Conservation (phyloP, 2,797 vertebrate genomes). For the Myotis findleyi region DNA sequence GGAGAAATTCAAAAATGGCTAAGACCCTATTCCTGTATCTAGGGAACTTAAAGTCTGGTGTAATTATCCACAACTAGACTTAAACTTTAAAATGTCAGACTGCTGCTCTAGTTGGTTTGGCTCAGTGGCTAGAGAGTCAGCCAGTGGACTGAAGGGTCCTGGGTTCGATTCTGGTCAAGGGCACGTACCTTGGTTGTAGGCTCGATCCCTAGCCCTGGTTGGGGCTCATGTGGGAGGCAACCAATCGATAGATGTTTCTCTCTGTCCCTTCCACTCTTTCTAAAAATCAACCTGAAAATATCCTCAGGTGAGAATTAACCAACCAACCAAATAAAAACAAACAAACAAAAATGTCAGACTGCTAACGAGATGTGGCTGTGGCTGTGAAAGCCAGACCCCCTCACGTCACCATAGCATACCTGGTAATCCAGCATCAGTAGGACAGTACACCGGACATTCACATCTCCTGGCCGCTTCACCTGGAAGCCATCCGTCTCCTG, state of each 20-base stretch:
- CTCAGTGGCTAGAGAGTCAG: too few species aligned
- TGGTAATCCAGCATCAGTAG: conserved; percentile 99
- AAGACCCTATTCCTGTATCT: not conserved
- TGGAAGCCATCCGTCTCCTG: conserved; percentile 99
- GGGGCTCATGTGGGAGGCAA: too few species aligned
- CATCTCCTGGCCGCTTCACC: conserved; percentile 98
- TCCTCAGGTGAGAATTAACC: too few species aligned
- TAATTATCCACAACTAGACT: not conserved
- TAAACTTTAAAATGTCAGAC: not conserved
- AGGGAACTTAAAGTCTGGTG: not conserved
- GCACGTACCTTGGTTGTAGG: too few species aligned
- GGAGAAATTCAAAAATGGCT: not conserved
- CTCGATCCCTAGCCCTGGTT: too few species aligned
- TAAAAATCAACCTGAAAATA: too few species aligned
- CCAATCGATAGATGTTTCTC: too few species aligned
- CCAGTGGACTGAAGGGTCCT: too few species aligned
- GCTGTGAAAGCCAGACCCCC: not conserved
- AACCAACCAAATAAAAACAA: too few species aligned
- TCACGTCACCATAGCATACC: conserved; percentile 84
- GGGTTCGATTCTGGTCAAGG: too few species aligned
- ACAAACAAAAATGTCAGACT: too few species aligned
- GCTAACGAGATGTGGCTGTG: not conserved
- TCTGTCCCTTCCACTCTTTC: too few species aligned
- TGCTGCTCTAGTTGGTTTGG: not conserved
- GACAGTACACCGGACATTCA: conserved; percentile 98